Percentiles rank a stretch among this genome's conserved stretches.
These are phyloP conservation scores for Cirrhinus molitorella DNA, from an alignment of 2,797 vertebrate species.

Conservation along the genomic window DNA sequence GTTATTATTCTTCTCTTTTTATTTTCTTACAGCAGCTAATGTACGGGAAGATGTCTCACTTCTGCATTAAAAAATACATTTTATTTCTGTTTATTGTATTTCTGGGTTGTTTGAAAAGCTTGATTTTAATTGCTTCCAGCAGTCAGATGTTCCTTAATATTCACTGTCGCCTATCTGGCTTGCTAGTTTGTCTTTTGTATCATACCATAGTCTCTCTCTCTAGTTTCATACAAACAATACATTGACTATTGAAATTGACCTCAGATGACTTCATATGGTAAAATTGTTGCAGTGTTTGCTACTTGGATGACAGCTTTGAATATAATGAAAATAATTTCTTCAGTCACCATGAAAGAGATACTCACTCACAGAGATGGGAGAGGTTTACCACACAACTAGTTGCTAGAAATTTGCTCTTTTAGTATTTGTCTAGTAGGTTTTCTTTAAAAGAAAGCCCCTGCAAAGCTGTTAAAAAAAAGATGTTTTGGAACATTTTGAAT, in stretches of 20 bases:
- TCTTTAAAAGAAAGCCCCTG: not conserved
- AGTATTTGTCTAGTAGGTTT: conserved; percentile 15
- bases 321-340: not conserved
- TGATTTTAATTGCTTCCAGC: not conserved
- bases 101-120: not conserved
- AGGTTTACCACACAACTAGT: accelerated
- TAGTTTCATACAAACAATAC: not conserved
- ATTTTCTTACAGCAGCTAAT: too few relatives aligned
- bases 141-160: too few relatives aligned
- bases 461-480: accelerated
- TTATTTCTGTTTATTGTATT: not conserved
- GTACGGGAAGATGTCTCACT: too few relatives aligned
- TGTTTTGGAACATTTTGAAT: not conserved
- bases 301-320: not conserved
- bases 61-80: too few relatives aligned
- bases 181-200: not conserved
- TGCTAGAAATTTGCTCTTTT: not conserved
- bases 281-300: not conserved
- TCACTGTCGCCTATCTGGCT: not conserved
- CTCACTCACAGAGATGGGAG: not conserved
- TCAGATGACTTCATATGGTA: not conserved
- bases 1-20: too few relatives aligned
- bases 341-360: not conserved
- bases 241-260: too few relatives aligned
- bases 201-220: not conserved